Conservation (phyloP, 2,113 vertebrate genomes). For the Eudyptes chrysolophus region DNA sequence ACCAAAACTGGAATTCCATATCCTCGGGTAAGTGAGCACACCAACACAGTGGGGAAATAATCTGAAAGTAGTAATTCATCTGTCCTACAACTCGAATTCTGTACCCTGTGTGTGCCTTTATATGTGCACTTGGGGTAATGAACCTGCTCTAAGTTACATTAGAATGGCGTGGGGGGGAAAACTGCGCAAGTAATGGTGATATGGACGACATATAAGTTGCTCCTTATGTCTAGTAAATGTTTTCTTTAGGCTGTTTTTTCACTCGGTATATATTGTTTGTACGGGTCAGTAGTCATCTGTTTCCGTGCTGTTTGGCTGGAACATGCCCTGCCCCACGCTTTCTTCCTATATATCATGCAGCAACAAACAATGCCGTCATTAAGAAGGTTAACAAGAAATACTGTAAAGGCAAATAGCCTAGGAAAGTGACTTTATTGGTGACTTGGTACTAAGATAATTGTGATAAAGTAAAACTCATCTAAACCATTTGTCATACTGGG, state of each 20-base stretch:
- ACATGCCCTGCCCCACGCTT: not conserved
- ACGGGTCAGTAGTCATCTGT: not conserved
- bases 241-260: not conserved
- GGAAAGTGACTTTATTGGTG: not conserved
- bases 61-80: accelerated
- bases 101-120: not conserved
- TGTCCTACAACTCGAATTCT: accelerated
- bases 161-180: not conserved
- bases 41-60: not conserved
- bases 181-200: not conserved
- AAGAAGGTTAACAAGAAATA: not conserved
- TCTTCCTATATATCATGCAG: not conserved
- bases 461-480: not conserved
- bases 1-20: constrained; percentile 97
- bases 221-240: not conserved
- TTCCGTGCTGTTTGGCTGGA: not conserved
- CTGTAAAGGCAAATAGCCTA: not conserved
- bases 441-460: not conserved
- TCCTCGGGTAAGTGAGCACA: constrained; percentile 81
- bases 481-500: not conserved
- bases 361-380: not conserved
- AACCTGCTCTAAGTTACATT: not conserved
- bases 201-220: accelerated
- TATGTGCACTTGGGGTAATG: not conserved
- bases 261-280: not conserved